Evolutionary conservation across 2,888 invertebrate species (phyloP), one percentile per base, ranked within the genome.

Genomic region (Sepioteuthis lessoniana): DNA sequence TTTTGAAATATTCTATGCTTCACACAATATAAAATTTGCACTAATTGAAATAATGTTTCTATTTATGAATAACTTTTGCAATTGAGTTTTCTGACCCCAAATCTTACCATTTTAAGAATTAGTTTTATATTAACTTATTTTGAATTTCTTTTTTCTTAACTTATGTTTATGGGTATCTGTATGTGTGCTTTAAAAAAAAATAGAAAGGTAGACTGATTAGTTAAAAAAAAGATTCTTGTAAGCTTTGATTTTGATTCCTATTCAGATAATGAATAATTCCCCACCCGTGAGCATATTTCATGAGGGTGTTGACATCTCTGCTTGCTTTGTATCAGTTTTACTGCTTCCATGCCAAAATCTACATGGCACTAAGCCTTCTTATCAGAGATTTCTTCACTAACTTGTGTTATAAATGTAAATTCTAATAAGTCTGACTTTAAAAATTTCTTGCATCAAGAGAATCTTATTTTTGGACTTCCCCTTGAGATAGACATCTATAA

Each of bases 311-410:
- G 46, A 91, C 91, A 91, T 91, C 42, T 91, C 38, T 10, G 46
- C 38, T 91, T 47, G 42, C 42, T 91, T 42, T 46, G 42, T 28
- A 91, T 47, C 91, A 91, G 42, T 42, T 91, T 76, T 76, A n/a
- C 76, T 94, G 94, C 94, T 94, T 55, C 42, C 76, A 42, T 90
- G 35, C 42, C 46, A 76, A 94, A 76, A 50, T 93, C 93, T n/a
- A 31, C 93, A 21, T 60, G 93, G 47, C 60, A 60, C 19, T 60
- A 93, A 55, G 60, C 55, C 93, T 55, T 28, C 37, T 50, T 50
- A 31, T 93, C 93, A 47, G 60, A 60, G 38, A 38, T n/a, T 50
- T 93, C 60, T 31, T 60, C 93, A 46, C 35, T 60, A 5, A 19
- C 60, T 47, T 31, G 60, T 46, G 60, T 60, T 76, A 76, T 76